Evolutionary conservation across 2,113 vertebrate genomes (phyloP).

Genomic region (Centropus unirufus): DNA sequence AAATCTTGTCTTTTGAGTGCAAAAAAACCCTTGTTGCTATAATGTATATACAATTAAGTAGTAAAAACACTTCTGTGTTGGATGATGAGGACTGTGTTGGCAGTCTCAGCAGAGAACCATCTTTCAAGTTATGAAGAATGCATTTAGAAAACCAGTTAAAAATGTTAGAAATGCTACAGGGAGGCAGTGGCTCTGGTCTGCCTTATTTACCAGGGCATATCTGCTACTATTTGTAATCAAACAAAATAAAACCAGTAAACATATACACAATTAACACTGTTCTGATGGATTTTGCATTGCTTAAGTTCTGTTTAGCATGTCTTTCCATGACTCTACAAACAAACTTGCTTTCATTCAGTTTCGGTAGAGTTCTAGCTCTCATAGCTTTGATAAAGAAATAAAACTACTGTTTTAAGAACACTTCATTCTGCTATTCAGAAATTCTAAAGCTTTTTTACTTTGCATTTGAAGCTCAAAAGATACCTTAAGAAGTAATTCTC

Average conservation of each 20-base stretch:
- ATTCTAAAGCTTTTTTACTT: background rate
- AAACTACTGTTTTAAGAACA: background rate
- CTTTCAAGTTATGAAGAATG: background rate
- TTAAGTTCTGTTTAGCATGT: background rate
- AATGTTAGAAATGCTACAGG: background rate
- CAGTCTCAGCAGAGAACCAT: background rate
- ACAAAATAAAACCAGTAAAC: background rate
- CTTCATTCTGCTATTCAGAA: background rate
- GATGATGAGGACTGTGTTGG: background rate
- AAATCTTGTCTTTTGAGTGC: background rate
- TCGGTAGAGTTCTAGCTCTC: background rate
- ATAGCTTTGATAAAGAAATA: background rate
- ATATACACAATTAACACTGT: background rate
- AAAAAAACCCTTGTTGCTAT: background rate
- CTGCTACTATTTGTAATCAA: background rate
- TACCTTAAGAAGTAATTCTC: slow-evolving; percentile 91
- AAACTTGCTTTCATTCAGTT: background rate
- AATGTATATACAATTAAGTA: background rate
- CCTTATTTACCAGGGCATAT: background rate
- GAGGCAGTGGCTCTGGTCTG: background rate
- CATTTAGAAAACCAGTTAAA: background rate
- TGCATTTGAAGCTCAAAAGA: slow-evolving; percentile 87
- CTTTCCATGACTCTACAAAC: background rate
- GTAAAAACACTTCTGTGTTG: background rate
- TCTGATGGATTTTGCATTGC: background rate